phyloP scores from a whole-genome alignment of 2,113 vertebrate species.

The Notarius quadriscutis region DNA sequence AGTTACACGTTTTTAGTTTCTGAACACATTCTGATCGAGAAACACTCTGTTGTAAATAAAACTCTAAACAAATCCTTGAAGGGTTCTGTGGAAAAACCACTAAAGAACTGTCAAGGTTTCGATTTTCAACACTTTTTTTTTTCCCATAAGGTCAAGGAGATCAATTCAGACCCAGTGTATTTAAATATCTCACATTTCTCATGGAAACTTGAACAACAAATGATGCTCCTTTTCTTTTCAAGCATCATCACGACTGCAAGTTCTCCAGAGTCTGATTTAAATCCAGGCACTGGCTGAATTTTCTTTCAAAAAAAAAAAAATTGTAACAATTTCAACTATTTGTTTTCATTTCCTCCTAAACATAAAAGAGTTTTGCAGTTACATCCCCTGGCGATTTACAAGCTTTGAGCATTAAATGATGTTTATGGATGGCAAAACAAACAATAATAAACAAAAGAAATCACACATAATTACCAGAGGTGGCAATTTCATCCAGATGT shows the following conservation, averaged over 20 bases:
- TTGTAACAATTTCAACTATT: neutral
- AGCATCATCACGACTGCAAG: neutral
- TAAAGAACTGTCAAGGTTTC: neutral
- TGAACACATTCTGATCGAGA: neutral
- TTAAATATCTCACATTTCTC: neutral
- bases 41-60: neutral
- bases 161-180: neutral
- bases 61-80: neutral
- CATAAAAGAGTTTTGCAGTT: conserved; percentile 19
- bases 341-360: conserved; percentile 3
- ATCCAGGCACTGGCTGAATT: neutral
- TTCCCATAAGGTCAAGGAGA: neutral
- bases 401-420: conserved; percentile 43
- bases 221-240: neutral
- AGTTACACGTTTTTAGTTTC: neutral
- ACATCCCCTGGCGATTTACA: conserved; percentile 23
- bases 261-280: neutral
- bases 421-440: conserved; percentile 54
- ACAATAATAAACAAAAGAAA: conserved; percentile 57
- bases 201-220: neutral
- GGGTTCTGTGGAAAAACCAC: neutral
- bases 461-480: conserved; percentile 56
- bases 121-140: neutral
- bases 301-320: neutral
- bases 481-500: conserved; percentile 64